Conservation (phyloP, 1,140 invertebrate genomes). For the Archivesica marissinica region DNA sequence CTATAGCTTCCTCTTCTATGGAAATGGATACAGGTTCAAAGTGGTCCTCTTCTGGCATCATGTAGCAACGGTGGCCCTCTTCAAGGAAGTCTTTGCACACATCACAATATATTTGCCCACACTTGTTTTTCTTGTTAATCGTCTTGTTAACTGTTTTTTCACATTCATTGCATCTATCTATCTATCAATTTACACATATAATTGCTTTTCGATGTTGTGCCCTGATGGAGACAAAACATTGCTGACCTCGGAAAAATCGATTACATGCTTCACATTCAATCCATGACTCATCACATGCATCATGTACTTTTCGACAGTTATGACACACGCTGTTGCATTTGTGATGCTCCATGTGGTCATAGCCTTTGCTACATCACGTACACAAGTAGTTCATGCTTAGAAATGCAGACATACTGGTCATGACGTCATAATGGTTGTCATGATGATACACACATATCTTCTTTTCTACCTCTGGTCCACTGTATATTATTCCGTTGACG, state of each 20-base stretch:
- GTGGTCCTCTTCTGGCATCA: not conserved
- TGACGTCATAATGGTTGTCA: slow-evolving; percentile 48
- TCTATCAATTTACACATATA: not conserved
- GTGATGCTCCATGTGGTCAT: slow-evolving; percentile 28
- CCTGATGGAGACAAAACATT: slow-evolving; percentile 5
- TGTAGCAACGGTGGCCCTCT: slow-evolving; percentile 12
- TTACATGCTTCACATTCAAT: not conserved
- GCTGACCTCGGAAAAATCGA: slow-evolving; percentile 1
- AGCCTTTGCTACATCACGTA: slow-evolving; percentile 4
- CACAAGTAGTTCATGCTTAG: slow-evolving; percentile 11
- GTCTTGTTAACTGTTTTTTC: slow-evolving; percentile 5
- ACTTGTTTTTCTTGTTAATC: not conserved
- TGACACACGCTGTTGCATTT: slow-evolving; percentile 28
- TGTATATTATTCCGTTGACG: slow-evolving; percentile 11
- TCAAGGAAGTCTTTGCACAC: slow-evolving; percentile 3
- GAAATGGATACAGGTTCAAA: not conserved
- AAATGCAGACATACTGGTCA: slow-evolving; percentile 38
- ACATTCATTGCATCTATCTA: not conserved
- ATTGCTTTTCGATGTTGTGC: not conserved
- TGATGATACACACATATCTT: slow-evolving; percentile 33
- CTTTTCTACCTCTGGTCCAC: no score
- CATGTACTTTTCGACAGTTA: slow-evolving; percentile 19
- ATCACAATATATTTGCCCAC: not conserved
- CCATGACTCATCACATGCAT: not conserved
- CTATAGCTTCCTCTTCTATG: not conserved